phyloP scores from a whole-genome alignment of 2,113 vertebrate species.

The Todiramphus chloris region DNA sequence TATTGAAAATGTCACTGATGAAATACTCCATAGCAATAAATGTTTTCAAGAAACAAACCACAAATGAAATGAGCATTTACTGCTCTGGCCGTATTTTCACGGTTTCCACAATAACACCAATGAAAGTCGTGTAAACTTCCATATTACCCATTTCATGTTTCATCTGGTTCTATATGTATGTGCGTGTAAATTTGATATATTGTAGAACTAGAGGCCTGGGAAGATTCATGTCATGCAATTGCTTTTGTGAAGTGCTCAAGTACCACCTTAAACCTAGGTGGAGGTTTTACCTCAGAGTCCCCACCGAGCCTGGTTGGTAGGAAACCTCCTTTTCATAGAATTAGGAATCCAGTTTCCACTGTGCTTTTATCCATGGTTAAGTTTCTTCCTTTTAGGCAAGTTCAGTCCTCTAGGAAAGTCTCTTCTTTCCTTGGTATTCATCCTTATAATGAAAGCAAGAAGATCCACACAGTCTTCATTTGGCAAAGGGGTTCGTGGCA shows the following conservation, averaged over 20 bases:
- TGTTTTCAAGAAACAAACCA: not conserved
- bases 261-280: not conserved
- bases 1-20: conserved; percentile 25
- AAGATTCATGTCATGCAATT: not conserved
- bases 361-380: not conserved
- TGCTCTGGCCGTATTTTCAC: not conserved
- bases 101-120: not conserved
- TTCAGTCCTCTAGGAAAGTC: not conserved
- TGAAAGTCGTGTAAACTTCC: not conserved
- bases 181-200: not conserved
- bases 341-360: not conserved
- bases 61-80: conserved; percentile 8
- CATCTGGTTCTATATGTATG: not conserved
- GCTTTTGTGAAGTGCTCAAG: not conserved
- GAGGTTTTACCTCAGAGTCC: not conserved
- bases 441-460: not conserved
- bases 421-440: not conserved
- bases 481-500: not conserved
- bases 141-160: not conserved
- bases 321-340: not conserved
- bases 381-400: not conserved
- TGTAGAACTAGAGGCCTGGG: not conserved
- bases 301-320: not conserved
- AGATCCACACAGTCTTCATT: not conserved
- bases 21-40: conserved; percentile 1